These are phyloP conservation scores for Meteorus sp. DNA, from an alignment of 1,140 invertebrate genomes.

Conservation along the genomic window DNA sequence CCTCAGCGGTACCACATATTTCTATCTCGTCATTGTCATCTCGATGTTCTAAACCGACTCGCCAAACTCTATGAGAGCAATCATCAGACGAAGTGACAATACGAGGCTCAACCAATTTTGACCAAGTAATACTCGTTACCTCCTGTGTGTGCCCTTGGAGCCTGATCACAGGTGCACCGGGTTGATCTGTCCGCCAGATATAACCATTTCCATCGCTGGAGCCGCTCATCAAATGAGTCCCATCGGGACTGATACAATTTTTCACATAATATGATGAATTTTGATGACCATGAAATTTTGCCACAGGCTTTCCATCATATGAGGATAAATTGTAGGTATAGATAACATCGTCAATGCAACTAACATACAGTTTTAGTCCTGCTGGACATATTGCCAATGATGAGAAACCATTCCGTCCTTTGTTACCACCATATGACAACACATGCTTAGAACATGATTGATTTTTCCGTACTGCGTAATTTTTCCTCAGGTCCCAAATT, in stretches of 20 bases:
- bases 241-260: slow-evolving; percentile 76
- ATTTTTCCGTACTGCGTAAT: slow-evolving; percentile 70
- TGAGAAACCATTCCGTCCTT: slow-evolving; percentile 74
- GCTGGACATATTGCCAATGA: slow-evolving; percentile 74
- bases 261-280: slow-evolving; percentile 84
- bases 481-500: slow-evolving; percentile 85
- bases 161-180: slow-evolving; percentile 67
- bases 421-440: slow-evolving; percentile 71
- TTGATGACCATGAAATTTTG: slow-evolving; percentile 66
- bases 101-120: slow-evolving; percentile 57
- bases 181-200: slow-evolving; percentile 74
- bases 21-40: slow-evolving; percentile 56
- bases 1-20: slow-evolving; percentile 61
- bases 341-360: slow-evolving; percentile 82
- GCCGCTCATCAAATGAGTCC: slow-evolving; percentile 77
- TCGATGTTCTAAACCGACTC: slow-evolving; percentile 62
- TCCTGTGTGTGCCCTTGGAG: slow-evolving; percentile 77
- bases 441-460: slow-evolving; percentile 72
- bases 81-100: slow-evolving; percentile 83
- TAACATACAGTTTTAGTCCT: slow-evolving; percentile 75
- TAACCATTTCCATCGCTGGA: slow-evolving; percentile 83
- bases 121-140: slow-evolving; percentile 85
- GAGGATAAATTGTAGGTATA: slow-evolving; percentile 81
- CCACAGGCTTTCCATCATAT: slow-evolving; percentile 67
- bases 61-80: slow-evolving; percentile 75